Evolutionary conservation across 2,797 vertebrate species (phyloP).

Genomic region (Tarsius wallacei): DNA sequence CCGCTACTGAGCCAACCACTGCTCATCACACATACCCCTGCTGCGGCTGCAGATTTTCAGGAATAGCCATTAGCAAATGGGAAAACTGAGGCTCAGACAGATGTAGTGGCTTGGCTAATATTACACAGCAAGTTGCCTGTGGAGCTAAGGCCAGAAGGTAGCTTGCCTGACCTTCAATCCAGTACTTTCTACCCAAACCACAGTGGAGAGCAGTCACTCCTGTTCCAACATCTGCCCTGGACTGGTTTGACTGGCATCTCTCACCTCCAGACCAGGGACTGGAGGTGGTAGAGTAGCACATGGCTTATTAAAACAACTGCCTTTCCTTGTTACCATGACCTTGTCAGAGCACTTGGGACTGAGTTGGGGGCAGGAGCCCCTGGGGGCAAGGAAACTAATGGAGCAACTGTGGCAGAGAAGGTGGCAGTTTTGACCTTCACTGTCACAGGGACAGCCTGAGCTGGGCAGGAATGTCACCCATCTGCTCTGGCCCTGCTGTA

Average conservation of each 20-base stretch:
- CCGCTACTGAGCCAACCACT: not conserved
- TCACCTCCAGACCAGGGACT: constrained; percentile 59
- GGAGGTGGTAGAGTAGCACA: not conserved
- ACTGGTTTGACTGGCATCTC: constrained; percentile 69
- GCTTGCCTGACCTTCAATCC: constrained; percentile 58
- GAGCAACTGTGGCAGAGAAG: constrained; percentile 16
- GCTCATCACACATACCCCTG: not conserved
- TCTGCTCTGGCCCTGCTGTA: constrained; percentile 58
- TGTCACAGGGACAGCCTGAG: constrained; percentile 64
- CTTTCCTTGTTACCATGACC: constrained; percentile 67
- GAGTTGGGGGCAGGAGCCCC: not conserved
- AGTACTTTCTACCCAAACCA: not conserved
- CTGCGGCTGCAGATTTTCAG: not conserved
- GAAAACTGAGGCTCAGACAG: constrained; percentile 17
- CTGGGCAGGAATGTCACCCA: constrained; percentile 68
- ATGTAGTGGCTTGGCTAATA: not conserved
- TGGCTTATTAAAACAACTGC: constrained; percentile 52
- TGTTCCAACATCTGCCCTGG: constrained; percentile 39
- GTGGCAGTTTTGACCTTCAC: constrained; percentile 75
- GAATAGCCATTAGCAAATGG: not conserved
- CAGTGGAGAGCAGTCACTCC: not conserved
- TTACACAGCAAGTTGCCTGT: not conserved
- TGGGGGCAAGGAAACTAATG: constrained; percentile 51
- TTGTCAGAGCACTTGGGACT: constrained; percentile 72
- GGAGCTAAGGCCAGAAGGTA: constrained; percentile 17